phyloP scores from a whole-genome alignment of 1,140 invertebrate species.

The Drosophila quadrilineata region DNA sequence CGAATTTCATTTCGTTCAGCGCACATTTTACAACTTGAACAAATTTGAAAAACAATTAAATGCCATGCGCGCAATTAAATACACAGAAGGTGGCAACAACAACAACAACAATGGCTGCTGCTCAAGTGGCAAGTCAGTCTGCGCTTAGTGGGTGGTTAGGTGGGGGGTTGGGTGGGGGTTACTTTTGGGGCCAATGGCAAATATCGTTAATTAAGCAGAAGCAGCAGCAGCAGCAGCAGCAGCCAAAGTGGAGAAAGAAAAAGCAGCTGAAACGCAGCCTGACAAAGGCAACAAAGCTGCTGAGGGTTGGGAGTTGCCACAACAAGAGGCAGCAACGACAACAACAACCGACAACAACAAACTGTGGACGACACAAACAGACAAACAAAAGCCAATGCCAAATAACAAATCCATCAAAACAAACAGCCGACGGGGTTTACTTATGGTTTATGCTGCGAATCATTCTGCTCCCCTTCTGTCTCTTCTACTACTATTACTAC shows the following conservation, averaged over 20 bases:
- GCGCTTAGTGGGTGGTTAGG: constrained; percentile 10
- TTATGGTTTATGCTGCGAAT: constrained; percentile 39
- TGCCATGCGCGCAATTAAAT: constrained; percentile 80
- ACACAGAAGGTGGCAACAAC: constrained; percentile 77
- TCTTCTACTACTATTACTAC: constrained; percentile 18
- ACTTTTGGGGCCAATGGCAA: constrained; percentile 20
- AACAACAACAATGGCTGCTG: constrained; percentile 20
- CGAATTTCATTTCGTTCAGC: constrained; percentile 43
- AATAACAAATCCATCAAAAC: constrained; percentile 78
- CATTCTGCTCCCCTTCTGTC: constrained; percentile 11
- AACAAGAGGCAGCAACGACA: constrained; percentile 22
- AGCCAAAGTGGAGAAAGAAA: no score
- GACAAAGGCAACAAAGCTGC: background rate
- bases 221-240: constrained; percentile 25
- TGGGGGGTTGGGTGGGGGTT: constrained; percentile 29
- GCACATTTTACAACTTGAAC: constrained; percentile 72
- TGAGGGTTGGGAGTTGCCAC: background rate
- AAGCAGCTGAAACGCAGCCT: constrained; percentile 16
- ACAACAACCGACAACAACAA: constrained; percentile 45
- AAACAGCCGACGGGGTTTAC: constrained; percentile 66
- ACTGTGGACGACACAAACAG: constrained; percentile 72
- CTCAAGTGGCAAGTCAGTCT: constrained; percentile 62
- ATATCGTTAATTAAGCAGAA: constrained; percentile 78
- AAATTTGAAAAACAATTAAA: constrained; percentile 81
- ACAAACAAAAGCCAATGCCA: constrained; percentile 64